Evolutionary conservation across 2,888 invertebrate species (phyloP), one percentile per base, ranked within the genome.

Genomic region (Spicauda simplicius): DNA sequence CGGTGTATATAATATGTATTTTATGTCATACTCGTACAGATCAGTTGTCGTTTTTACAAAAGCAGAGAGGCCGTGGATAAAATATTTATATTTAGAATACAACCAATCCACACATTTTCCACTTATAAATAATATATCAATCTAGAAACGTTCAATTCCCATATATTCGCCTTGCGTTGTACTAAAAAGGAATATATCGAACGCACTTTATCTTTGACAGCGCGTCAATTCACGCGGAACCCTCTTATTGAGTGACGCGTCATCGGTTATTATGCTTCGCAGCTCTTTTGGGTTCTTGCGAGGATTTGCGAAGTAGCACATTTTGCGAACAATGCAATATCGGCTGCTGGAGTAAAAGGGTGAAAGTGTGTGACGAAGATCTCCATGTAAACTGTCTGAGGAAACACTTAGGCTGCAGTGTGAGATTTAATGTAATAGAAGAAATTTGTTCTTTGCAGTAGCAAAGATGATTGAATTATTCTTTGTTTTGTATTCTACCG

Each of bases 251-350:
- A 41, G 57, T 33, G 18, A 57, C 57, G 57, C 37, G 41, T 37
- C 57, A 57, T 57, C 41, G 41, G 57, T 37, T 57, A 57, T 57
- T 57, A 57, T 57, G 41, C 57, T 57, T 57, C 6, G 57, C 41
- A 41, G 57, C 37, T 57, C 41, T 41, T 57, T 57, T 37, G 37
- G 41, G 41, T 57, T 41, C 11, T 41, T 37, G 57, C 19, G 57
- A 41, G 37, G 41, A 41, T 41, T 41, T 41, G 41, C 12, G 41
- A 41, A 41, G 41, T 41, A 14, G 14, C 14, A 25, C 25, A 41
- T 41, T 41, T 12, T 41, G 41, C 14, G 41, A 41, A 41, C 14
- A 14, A 41, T 41, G 41, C 12, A 41, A 41, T 14, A 41, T 41
- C 12, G 12, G 10, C 41, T 41, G 41, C 14, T 41, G 10, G 41